Base-by-base conservation (phyloP, 2,113 vertebrate species). In the Tenebrosternarchus preto region DNA sequence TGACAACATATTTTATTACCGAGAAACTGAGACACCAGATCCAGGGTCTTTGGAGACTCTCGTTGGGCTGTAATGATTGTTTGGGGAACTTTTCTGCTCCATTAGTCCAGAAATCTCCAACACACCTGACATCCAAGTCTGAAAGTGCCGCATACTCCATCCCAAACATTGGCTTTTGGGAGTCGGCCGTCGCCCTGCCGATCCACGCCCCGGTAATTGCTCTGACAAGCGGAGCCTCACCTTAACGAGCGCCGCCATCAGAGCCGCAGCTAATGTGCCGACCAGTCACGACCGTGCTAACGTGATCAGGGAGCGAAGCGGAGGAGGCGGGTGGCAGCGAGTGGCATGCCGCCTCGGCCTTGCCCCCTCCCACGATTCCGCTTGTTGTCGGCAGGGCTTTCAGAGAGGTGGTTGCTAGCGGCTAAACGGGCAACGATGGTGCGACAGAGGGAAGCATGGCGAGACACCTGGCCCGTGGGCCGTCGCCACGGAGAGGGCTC, bases 371-470 rank as follows among this genome's bases (percentile, higher is more conserved):
- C 39, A n/a, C 33, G 33, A 86, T 81, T 88, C 83, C 73, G 81
- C 70, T 85, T 66, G 76, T 88, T 87, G 89, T 83, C 81, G 25
- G 77, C 61, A 36, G 17, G 22, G 84, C 77, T 80, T 83, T 84
- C 80, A 81, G 73, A 87, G 59, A 82, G 76, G 77, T 46, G 69
- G 53, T 56, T 43, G 80, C 83, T 85, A 22, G 31, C 60, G 72
- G 82, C 75, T 74, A 73, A 81, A 83, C 70, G 83, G 66, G 86
- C 85, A 85, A 86, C 80, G 90, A 88, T 82, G 78, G 24, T 27
- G 75, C 78, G 63, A 39, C 69, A 85, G 36, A 66, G 76, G 29
- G 70, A 53, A 83, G 77, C 76, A 60, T 82, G 76, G 76, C 66
- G 57, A 73, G 82, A 86, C 82, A 85, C 57, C 81, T 84, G 68